phyloP scores from a whole-genome alignment of 2,888 invertebrate genomes.

The Drosophila recens region DNA sequence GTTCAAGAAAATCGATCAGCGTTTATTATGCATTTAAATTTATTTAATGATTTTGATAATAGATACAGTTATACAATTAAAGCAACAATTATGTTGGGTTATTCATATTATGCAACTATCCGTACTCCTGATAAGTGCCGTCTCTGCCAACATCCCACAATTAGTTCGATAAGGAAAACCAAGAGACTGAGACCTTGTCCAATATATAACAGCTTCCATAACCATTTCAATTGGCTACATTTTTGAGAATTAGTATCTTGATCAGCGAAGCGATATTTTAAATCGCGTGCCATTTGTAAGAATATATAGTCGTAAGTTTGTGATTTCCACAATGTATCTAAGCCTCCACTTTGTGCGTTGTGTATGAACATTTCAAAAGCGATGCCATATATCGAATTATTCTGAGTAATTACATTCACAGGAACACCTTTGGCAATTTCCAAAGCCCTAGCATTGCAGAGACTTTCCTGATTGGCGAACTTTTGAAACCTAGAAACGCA shows the following conservation, averaged over 20 bases:
- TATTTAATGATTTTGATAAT: background rate
- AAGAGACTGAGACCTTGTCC: background rate
- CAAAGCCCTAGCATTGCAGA: slow-evolving; percentile 33
- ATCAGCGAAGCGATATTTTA: background rate
- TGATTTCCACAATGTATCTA: accelerated
- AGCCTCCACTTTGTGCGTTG: slow-evolving; percentile 4
- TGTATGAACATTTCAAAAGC: slow-evolving; percentile 34
- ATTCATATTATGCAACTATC: background rate
- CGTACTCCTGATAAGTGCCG: background rate
- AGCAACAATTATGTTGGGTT: background rate
- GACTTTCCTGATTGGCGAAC: background rate
- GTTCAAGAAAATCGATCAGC: no score
- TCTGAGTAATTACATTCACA: background rate
- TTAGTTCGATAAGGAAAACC: slow-evolving; percentile 34
- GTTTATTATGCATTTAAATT: no score
- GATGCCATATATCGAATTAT: slow-evolving; percentile 46
- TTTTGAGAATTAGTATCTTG: background rate
- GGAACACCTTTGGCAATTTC: slow-evolving; percentile 25
- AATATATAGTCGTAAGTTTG: background rate
- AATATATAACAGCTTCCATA: background rate
- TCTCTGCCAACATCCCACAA: background rate
- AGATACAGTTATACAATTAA: background rate
- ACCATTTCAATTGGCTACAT: background rate
- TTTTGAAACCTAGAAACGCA: slow-evolving; percentile 20
- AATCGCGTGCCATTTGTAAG: background rate